Base-by-base conservation (phyloP, 2,888 invertebrate species). In the Ectemnius continuus region DNA sequence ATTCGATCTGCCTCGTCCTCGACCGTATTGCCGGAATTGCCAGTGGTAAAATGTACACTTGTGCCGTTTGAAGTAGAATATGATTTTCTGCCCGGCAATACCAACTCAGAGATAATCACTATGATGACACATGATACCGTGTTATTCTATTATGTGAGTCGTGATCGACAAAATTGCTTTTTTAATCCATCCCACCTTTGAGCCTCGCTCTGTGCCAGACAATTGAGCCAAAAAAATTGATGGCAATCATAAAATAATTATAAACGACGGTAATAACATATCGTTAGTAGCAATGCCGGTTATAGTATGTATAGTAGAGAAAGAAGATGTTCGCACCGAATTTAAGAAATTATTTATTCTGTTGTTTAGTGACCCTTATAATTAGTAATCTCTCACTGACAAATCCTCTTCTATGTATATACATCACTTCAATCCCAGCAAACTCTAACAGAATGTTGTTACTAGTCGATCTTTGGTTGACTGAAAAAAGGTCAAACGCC, bases 181-280 rank as follows among this genome's bases (percentile, higher is more conserved):
- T 47, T 62, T 16, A 58, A 26, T 61, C 20, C 16, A 67, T 71
- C 61, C 20, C 13, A 13, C 18, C 61, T 20, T 67, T 45, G 28
- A 28, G 2, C 61, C 47, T 23, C 8, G 16, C 23, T 23, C 3
- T 23, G 3, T 23, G 23, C 1, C 2, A 23, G 23, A 23, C 2
- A 0, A 3, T 3, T 57, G 46, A 14, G 8, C 14, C 16, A 26
- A 20, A n/a, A 8, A 64, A 71, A 75, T 68, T 52, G 45, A 46
- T 59, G 26, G 20, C 16, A n/a, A 52, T 66, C 68, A 45, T 20
- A 59, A 16, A 75, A 68, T 65, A 71, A 71, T 71, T 71, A 63
- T 64, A 48, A 73, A 70, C 48, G 57, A 60, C 48, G 56, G 8
- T 23, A 46, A 70, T 67, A 70, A 68, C 26, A 23, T 46, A 23